Conservation (phyloP, 2,797 vertebrate species). For the Eleutherodactylus coqui region DNA sequence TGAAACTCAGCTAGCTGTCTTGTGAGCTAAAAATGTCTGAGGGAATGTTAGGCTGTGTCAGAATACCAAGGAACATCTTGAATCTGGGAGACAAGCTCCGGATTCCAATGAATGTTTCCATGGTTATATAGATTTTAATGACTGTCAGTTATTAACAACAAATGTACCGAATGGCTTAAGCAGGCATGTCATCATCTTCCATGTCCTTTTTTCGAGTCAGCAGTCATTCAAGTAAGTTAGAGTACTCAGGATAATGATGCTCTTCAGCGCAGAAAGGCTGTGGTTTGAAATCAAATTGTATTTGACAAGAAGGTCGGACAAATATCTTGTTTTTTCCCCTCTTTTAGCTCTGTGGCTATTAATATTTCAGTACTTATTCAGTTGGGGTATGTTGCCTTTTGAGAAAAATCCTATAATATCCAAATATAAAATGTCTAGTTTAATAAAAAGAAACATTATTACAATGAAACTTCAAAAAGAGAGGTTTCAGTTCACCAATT, state of each 20-base stretch:
- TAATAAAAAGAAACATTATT: neutral
- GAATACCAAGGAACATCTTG: neutral
- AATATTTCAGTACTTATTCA: neutral
- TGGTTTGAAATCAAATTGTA: neutral
- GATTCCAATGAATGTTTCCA: constrained; percentile 17
- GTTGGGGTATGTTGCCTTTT: neutral
- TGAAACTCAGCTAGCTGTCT: neutral
- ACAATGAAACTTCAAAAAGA: neutral
- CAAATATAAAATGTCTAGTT: neutral
- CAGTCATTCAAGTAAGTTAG: constrained; percentile 15
- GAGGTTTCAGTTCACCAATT: neutral
- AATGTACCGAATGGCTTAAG: neutral
- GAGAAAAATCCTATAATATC: neutral
- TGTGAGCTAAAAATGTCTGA: neutral
- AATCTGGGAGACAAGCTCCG: neutral
- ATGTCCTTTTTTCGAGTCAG: constrained; percentile 7
- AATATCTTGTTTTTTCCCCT: neutral
- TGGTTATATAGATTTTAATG: constrained; percentile 31
- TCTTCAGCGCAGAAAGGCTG: neutral
- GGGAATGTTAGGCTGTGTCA: neutral
- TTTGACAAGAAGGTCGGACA: constrained; percentile 13
- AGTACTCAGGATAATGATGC: constrained; percentile 17
- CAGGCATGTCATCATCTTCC: constrained; percentile 2
- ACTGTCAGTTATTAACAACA: constrained; percentile 17
- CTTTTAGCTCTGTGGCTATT: neutral